A percentile compares a stretch with the other conserved stretches of the same genome.
Conservation (phyloP, 2,888 invertebrate species). For the Hydraecia micacea region DNA sequence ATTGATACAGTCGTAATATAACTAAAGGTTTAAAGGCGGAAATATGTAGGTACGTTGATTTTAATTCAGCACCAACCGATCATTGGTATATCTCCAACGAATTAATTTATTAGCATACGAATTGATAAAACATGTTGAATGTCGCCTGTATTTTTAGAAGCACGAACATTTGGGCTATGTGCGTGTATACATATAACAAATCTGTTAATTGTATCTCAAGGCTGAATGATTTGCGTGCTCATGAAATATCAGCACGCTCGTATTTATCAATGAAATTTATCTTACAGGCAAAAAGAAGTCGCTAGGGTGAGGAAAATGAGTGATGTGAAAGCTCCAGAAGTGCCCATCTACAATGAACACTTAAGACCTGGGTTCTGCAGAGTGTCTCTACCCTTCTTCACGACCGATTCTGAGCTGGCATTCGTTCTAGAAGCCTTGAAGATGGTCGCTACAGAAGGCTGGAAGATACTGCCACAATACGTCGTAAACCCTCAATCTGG, state of each 20-base stretch:
- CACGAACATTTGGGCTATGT: constrained; percentile 53
- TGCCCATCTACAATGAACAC: constrained; percentile 91
- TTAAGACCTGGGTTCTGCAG: constrained; percentile 96
- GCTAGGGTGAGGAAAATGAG: constrained; percentile 85
- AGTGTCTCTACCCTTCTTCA: constrained; percentile 96
- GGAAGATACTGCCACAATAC: constrained; percentile 97
- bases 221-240: constrained; percentile 63
- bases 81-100: constrained; percentile 38
- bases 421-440: constrained; percentile 96
- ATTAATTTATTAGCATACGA: constrained; percentile 33
- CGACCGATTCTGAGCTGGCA: constrained; percentile 94
- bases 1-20: background rate
- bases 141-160: constrained; percentile 52
- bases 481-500: constrained; percentile 96
- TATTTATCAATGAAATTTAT: constrained; percentile 56
- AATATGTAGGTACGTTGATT: background rate
- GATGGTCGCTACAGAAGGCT: constrained; percentile 96
- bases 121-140: constrained; percentile 38
- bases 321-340: constrained; percentile 83
- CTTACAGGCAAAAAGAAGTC: constrained; percentile 86
- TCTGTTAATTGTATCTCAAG: constrained; percentile 70
- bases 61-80: background rate
- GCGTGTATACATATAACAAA: constrained; percentile 57
- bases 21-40: background rate
- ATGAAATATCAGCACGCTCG: constrained; percentile 52